Conservation (phyloP, 92 coral and sea anemone species). For the Epizoanthus scotinus region DNA sequence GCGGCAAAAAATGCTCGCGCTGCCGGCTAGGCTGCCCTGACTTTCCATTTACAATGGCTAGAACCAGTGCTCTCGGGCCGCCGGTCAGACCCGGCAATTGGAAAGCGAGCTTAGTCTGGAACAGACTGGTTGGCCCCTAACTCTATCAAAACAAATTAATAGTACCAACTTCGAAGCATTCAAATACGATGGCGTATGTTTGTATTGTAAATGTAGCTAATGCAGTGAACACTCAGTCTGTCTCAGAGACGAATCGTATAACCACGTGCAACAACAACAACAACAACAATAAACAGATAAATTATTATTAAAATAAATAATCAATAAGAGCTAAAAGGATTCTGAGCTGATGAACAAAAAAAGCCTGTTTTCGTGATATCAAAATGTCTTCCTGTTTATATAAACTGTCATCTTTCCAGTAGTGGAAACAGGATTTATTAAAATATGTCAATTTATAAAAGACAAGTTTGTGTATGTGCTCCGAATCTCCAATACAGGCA, state of each 20-base stretch:
- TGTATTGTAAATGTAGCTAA: background rate
- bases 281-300: too few relatives aligned
- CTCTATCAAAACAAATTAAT: too few relatives aligned
- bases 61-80: too few relatives aligned
- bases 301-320: constrained; percentile 12
- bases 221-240: background rate
- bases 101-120: too few relatives aligned
- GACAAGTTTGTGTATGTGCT: constrained; percentile 1
- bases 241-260: background rate
- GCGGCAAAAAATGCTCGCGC: too few relatives aligned
- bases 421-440: background rate
- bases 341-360: background rate
- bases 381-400: background rate
- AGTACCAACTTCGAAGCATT: background rate
- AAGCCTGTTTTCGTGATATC: constrained; percentile 26
- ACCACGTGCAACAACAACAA: constrained; percentile 16
- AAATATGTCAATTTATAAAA: background rate
- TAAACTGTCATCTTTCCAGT: background rate
- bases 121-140: too few relatives aligned
- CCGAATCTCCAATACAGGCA: background rate
- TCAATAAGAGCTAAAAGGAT: background rate
- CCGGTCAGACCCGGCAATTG: too few relatives aligned
- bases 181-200: background rate
- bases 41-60: too few relatives aligned
- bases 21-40: too few relatives aligned